These are phyloP conservation scores for Tetragnatha montana DNA, from an alignment of 2,888 invertebrate genomes.

Conservation along the genomic window DNA sequence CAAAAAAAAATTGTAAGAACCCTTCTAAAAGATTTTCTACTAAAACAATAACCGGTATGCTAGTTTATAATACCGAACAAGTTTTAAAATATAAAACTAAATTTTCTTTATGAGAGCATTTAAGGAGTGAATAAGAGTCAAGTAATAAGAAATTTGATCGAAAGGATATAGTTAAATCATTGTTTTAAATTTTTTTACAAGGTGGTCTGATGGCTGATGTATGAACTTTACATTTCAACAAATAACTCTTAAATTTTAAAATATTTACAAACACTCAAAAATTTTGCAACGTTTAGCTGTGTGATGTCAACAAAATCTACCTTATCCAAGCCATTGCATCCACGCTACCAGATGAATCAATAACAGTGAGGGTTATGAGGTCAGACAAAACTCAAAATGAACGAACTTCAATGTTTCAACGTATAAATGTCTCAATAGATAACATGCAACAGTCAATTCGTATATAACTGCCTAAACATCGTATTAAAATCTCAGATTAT, in stretches of 20 bases:
- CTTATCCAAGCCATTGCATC: slow-evolving; percentile 15
- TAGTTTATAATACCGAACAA: too few relatives aligned
- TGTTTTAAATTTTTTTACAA: too few relatives aligned
- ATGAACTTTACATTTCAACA: neutral
- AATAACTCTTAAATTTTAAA: neutral
- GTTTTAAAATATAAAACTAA: too few relatives aligned
- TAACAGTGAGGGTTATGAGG: neutral
- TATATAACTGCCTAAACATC: slow-evolving; percentile 53
- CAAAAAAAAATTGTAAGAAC: too few relatives aligned
- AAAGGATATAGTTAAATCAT: too few relatives aligned
- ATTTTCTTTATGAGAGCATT: too few relatives aligned
- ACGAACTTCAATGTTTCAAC: slow-evolving; percentile 28
- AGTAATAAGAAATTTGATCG: too few relatives aligned
- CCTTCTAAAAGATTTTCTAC: too few relatives aligned
- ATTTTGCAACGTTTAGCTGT: neutral
- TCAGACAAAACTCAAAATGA: slow-evolving; percentile 9
- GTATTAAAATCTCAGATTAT: slow-evolving; percentile 57
- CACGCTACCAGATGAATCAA: slow-evolving; percentile 2
- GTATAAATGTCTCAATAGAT: slow-evolving; percentile 53
- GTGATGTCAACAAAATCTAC: too few relatives aligned
- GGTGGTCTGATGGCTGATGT: neutral
- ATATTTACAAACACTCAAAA: neutral
- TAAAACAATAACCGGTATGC: too few relatives aligned
- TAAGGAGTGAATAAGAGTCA: too few relatives aligned
- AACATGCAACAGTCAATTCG: slow-evolving; percentile 67